Evolutionary conservation across 2,888 invertebrate species (phyloP), one percentile per base, ranked within the genome.

Genomic region (Ophion ventricosus): DNA sequence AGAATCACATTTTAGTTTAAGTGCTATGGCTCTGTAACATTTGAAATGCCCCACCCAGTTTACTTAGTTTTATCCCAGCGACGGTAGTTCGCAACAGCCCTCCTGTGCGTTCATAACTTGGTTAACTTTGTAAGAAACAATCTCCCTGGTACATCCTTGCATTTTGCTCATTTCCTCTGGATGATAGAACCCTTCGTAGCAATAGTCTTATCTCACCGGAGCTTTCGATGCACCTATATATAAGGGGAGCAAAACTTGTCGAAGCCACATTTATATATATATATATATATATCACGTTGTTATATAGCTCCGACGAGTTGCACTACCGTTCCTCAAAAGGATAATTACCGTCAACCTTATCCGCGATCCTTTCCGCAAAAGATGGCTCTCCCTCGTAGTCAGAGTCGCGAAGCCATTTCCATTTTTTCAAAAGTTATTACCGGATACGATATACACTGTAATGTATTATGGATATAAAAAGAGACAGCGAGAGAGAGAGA

Each of bases 261-360:
- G n/a, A 72, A 43, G 17, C 17, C 61, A 73, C 10, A 14, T 23
- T 40, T 72, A 49, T 11, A 35, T n/a, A 56, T 23, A n/a, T 40
- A 23, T 64, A 54, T 26, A 17, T 17, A 35, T 54, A 75, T 35
- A 20, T 54, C 35, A 54, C 20, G 14, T 25, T 26, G 61, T 59
- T 63, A 49, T 20, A 49, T 75, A 73, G 69, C 80, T 57, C 57
- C 35, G 49, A 17, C 67, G 78, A 84, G 78, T 81, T 81, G 74
- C 72, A 80, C 85, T 78, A 80, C 83, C 85, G 49, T 72, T 63
- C 83, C 56, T 89, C 86, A 86, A 89, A 89, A 87, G 88, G 82
- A 84, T 89, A 88, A 89, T 89, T 89, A 89, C 83, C 75, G 83
- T 86, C 87, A 79, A 77, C 82, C 84, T 83, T 85, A 80, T 81